Conservation (phyloP, 1,140 invertebrate genomes). For the Drosophila sechellia region DNA sequence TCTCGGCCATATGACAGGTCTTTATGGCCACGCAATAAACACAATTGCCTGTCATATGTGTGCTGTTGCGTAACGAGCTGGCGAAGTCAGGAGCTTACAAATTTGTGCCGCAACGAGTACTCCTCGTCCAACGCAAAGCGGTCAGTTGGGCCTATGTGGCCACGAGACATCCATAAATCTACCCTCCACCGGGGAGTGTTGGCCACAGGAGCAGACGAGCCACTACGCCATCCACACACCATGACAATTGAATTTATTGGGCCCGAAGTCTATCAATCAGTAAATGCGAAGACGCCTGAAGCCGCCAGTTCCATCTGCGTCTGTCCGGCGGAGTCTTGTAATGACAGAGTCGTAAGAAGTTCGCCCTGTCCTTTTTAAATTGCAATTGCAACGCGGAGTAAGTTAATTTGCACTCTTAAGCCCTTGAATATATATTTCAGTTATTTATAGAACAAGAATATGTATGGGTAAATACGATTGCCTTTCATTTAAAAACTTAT, state of each 20-base stretch:
- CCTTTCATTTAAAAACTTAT: too few relatives aligned
- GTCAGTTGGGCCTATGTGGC: constrained; percentile 28
- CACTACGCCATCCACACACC: constrained; percentile 20
- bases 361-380: constrained; percentile 16
- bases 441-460: not conserved
- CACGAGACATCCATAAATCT: constrained; percentile 54
- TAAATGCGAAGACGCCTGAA: constrained; percentile 65
- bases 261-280: constrained; percentile 75
- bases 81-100: constrained; percentile 64
- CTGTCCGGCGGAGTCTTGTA: constrained; percentile 35
- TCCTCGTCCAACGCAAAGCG: constrained; percentile 29
- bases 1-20: constrained; percentile 49
- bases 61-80: constrained; percentile 70
- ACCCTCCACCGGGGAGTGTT: constrained; percentile 15
- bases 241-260: constrained; percentile 80
- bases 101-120: constrained; percentile 49
- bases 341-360: constrained; percentile 56
- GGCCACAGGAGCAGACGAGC: constrained; percentile 21
- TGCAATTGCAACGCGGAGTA: not conserved
- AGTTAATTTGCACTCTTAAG: not conserved
- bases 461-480: too few relatives aligned
- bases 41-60: constrained; percentile 80
- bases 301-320: not conserved
- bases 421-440: not conserved
- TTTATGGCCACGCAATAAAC: constrained; percentile 76